A percentile compares a stretch with the other conserved stretches of the same genome.
Evolutionary conservation across 2,888 invertebrate genomes (phyloP).

Genomic region (Cantharis flavilabris): DNA sequence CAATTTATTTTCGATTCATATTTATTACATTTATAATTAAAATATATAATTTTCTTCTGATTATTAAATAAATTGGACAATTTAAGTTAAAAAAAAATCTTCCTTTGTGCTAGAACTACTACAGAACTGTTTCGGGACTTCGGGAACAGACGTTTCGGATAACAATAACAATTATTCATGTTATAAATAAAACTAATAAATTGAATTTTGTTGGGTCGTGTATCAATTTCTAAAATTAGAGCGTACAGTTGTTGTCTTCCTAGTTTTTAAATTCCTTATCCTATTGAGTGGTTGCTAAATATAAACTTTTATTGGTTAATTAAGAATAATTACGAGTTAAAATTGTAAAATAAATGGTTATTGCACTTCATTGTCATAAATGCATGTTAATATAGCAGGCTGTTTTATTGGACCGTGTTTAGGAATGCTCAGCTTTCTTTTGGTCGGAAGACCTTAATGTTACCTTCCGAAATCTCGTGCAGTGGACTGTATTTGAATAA

Average conservation of each 20-base stretch:
- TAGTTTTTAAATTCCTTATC: background rate
- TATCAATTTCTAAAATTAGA: background rate
- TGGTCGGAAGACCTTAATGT: too few species aligned
- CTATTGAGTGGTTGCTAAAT: background rate
- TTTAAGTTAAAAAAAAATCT: too few species aligned
- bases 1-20: too few species aligned
- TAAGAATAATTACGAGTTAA: background rate
- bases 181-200: background rate
- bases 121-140: background rate
- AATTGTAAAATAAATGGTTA: background rate
- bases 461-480: too few species aligned
- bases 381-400: background rate
- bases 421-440: too few species aligned
- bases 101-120: too few species aligned
- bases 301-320: constrained; percentile 3
- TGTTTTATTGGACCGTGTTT: too few species aligned
- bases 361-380: background rate
- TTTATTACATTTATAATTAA: too few species aligned
- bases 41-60: too few species aligned
- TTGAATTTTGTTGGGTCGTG: background rate
- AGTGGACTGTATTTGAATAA: too few species aligned
- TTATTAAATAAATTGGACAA: too few species aligned
- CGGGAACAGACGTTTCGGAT: background rate
- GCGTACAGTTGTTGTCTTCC: background rate
- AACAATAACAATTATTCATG: background rate